phyloP scores from a whole-genome alignment of 2,888 invertebrate species.

The Apamea monoglypha region DNA sequence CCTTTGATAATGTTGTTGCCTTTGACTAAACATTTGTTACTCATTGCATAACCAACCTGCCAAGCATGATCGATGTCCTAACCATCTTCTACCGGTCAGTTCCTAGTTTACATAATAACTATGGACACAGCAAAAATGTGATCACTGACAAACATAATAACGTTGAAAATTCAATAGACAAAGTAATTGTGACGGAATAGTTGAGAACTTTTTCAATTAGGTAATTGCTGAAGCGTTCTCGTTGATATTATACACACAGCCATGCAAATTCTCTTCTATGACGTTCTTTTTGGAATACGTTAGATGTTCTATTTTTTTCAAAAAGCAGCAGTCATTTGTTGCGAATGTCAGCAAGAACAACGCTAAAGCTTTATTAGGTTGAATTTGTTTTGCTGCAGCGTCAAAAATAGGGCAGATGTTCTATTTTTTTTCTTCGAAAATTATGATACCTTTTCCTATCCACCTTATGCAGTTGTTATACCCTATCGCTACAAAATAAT shows the following conservation, averaged over 20 bases:
- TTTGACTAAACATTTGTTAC: constrained; percentile 27
- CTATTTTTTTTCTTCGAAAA: not conserved
- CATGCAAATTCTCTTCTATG: not conserved
- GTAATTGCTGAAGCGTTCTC: constrained; percentile 34
- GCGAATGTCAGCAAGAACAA: not conserved
- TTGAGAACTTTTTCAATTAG: constrained; percentile 54
- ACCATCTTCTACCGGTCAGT: not conserved
- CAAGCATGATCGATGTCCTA: constrained; percentile 34
- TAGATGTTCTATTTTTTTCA: not conserved
- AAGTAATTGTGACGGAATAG: constrained; percentile 36
- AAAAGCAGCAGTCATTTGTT: not conserved
- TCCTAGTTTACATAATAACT: constrained; percentile 13
- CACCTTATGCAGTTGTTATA: not conserved
- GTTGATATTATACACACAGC: not conserved
- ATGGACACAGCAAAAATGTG: constrained; percentile 19
- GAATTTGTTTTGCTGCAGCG: not conserved
- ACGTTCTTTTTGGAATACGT: not conserved
- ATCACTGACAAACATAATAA: constrained; percentile 32
- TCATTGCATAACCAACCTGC: constrained; percentile 9
- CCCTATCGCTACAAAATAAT: not conserved
- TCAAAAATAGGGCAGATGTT: not conserved
- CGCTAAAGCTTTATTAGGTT: not conserved
- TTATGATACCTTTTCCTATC: not conserved
- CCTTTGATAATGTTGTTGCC: constrained; percentile 16
- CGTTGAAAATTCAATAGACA: constrained; percentile 32